Evolutionary conservation across 2,113 vertebrate genomes (phyloP).

Genomic region (Cebus imitator): DNA sequence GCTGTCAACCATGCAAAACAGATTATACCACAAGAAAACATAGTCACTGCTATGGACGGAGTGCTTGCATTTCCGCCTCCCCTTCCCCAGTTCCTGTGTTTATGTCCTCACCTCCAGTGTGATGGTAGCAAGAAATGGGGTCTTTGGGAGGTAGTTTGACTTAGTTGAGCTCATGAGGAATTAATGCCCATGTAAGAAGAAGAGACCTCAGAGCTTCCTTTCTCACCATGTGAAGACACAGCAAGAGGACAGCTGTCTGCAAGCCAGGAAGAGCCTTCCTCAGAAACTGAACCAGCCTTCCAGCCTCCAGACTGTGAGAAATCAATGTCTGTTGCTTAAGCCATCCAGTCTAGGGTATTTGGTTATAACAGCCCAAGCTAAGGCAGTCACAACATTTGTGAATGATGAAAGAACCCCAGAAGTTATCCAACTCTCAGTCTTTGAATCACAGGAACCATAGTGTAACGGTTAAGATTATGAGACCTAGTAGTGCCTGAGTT

Average conservation of each 20-base stretch:
- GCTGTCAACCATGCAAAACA: background rate
- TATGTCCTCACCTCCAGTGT: background rate
- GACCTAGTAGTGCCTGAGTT: background rate
- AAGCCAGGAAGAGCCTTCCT: background rate
- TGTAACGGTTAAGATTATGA: background rate
- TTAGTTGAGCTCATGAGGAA: background rate
- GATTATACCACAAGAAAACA: background rate
- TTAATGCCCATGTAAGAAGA: background rate
- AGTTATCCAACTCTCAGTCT: background rate
- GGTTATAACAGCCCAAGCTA: background rate
- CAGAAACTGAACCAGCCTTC: background rate
- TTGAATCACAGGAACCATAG: background rate
- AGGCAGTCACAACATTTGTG: background rate
- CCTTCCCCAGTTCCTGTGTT: background rate
- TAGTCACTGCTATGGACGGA: background rate
- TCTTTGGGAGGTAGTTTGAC: background rate
- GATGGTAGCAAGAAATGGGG: background rate
- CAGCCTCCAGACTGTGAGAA: background rate
- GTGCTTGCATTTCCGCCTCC: background rate
- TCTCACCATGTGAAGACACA: background rate
- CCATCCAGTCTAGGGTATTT: background rate
- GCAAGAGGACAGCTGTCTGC: background rate
- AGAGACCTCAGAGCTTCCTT: background rate
- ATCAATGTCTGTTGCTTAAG: background rate
- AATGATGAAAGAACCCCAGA: background rate